Conservation (phyloP, 2,797 vertebrate genomes). For the Pantherophis vulpinus region DNA sequence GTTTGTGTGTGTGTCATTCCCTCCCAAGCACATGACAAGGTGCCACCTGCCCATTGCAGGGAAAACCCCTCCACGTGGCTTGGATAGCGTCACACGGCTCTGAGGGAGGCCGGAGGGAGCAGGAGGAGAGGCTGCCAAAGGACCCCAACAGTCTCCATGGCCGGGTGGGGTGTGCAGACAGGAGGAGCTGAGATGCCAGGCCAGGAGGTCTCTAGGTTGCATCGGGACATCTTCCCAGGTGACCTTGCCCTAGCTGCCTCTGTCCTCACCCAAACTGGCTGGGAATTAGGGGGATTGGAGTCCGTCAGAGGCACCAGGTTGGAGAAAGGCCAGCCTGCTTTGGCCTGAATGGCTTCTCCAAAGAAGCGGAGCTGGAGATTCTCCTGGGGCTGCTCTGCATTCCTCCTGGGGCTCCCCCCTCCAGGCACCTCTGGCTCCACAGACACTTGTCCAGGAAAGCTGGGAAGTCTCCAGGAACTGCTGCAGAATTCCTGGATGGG, state of each 20-base stretch:
- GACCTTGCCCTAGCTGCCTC: not conserved
- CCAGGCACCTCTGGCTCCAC: not conserved
- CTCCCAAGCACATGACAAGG: not conserved
- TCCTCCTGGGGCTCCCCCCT: not conserved
- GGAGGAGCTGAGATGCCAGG: not conserved
- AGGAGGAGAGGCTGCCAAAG: not conserved
- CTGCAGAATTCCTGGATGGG: not conserved
- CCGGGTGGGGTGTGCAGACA: not conserved
- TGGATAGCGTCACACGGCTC: not conserved
- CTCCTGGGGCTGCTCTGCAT: not conserved
- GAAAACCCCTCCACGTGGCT: conserved; percentile 10
- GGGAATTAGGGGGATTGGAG: not conserved
- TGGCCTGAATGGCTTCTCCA: not conserved
- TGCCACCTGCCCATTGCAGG: not conserved
- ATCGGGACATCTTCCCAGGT: not conserved
- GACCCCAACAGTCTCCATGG: not conserved
- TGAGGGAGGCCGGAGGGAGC: too few relatives aligned
- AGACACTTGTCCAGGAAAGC: not conserved
- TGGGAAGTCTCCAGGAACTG: not conserved
- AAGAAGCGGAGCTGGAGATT: not conserved
- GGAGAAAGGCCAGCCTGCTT: not conserved
- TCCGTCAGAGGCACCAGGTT: not conserved
- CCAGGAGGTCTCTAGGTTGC: not conserved
- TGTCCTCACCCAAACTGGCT: not conserved
- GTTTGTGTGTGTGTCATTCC: not conserved